Base-by-base conservation (phyloP, 2,888 invertebrate species). In the Mythimna loreyi region DNA sequence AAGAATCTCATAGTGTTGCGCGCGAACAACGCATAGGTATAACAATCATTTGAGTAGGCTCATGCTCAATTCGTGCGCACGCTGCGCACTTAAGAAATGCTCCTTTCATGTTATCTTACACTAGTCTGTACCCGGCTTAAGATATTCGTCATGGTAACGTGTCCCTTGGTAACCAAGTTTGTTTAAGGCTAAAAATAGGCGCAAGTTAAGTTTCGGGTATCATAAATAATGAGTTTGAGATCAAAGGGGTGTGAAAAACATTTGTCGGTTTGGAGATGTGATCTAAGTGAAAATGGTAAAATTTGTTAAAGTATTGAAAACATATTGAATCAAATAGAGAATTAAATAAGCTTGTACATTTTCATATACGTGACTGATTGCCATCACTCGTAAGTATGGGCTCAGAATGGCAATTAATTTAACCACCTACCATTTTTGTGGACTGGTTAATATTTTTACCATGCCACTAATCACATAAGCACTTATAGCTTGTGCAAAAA, bases 101-200 rank as follows among this genome's bases (percentile, higher is more conserved):
- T 28, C 4, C 28, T 28, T 4, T 28, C 28, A 28, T 28, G 28
- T 28, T 28, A 28, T 28, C 2, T 28, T 2, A 28, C 28, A 28
- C 3, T 4, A 28, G 28, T 28, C 28, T 28, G 28, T 28, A 28
- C 28, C 28, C 28, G 28, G 28, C 28, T 28, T 28, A 55, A 60
- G 57, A 43, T 67, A 62, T 56, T 76, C 19, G 43, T 33, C n/a
- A 77, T 28, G 9, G 11, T n/a, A 56, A 33, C 25, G 47, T n/a
- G 40, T 43, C 23, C 11, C 49, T 70, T 56, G 47, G 33, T 23
- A 71, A 23, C n/a, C 8, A 50, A 68, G 30, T 43, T 76, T 36
- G 30, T 43, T 76, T 36, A 3, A 40, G 25, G 19, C 11, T 43
- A 43, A 55, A 77, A 71, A 43, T 56, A 70, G 19, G 2, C 3